Conservation (phyloP, 2,888 invertebrate species). For the Platycheirus albimanus region DNA sequence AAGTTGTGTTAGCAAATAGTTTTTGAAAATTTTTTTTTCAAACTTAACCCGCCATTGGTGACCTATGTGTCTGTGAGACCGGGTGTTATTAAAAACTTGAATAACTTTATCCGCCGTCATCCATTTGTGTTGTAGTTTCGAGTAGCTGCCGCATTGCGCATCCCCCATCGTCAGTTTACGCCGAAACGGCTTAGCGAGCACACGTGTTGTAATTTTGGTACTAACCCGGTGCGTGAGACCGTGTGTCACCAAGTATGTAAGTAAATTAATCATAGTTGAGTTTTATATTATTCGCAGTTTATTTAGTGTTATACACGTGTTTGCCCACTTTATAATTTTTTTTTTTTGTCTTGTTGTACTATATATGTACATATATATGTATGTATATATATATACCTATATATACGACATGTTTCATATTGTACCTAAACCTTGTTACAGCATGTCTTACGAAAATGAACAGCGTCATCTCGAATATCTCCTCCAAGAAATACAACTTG, state of each 20-base stretch:
- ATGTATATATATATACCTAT: neutral
- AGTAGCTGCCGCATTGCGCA: conserved; percentile 16
- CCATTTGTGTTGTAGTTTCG: conserved; percentile 21
- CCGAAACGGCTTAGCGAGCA: conserved; percentile 9
- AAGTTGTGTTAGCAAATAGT: too few species aligned
- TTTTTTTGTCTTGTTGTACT: conserved; percentile 9
- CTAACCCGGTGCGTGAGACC: conserved; percentile 41
- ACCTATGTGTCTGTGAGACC: conserved; percentile 27
- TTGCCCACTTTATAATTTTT: conserved; percentile 25
- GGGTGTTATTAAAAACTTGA: conserved; percentile 11
- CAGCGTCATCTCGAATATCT: conserved; percentile 19
- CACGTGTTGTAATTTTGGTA: conserved; percentile 14
- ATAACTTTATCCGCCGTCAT: conserved; percentile 22
- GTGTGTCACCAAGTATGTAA: conserved; percentile 37
- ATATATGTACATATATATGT: neutral
- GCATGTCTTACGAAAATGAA: conserved; percentile 16
- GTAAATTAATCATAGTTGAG: conserved; percentile 24
- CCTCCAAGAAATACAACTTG: conserved; percentile 48
- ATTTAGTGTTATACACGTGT: neutral
- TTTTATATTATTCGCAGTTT: conserved; percentile 15
- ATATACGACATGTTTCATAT: too few species aligned
- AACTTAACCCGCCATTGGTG: conserved; percentile 37
- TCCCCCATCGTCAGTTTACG: conserved; percentile 13
- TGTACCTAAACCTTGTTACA: conserved; percentile 16
- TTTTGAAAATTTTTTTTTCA: too few species aligned